Base-by-base conservation (phyloP, 2,888 invertebrate genomes). In the Operophtera brumata region DNA sequence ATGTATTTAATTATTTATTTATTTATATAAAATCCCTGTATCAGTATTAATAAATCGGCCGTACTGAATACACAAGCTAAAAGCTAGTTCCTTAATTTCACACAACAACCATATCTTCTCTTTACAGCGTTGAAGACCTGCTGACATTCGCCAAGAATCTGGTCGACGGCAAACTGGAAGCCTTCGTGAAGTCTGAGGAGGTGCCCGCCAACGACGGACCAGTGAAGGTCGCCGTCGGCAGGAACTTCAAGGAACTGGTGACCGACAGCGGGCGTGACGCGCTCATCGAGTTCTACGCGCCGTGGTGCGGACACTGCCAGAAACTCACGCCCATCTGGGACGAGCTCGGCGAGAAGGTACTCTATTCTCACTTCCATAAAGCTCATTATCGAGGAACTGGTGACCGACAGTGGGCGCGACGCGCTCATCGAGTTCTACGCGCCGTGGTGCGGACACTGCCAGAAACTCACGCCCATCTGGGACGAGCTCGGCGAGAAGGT, bases 261-360 rank as follows among this genome's bases (percentile, higher is more conserved):
- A 94, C 93, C 1, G 95, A 99, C 78, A 95, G 96, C 69, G 95
- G 92, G 30, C 95, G 97, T 77, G 99, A 99, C 81, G 96, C 97
- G 2, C 92, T 99, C 39, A 93, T 99, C 66, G 99, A 99, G 90
- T 99, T 99, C 91, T 99, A 99, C 85, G 99, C 99, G 32, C 99
- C 99, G 0, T 99, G 99, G 99, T 98, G 98, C 82, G 99, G 99
- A 66, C 99, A 99, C 79, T 99, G 99, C 91, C 99, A 99, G 89
- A 96, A 96, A 83, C 92, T 99, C 43, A 92, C 96, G 1, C 99
- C 99, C 13, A 92, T 96, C 49, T 99, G 93, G 86, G 98, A 99
- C 56, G 98, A 99, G 84, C 91, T 99, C 30, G 99, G 96, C 35
- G 94, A 94, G 54, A 96, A 96, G 91, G 93, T 94, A 20, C 20